Base-by-base conservation (phyloP, 2,888 invertebrate species). In the Autographa pulchrina region DNA sequence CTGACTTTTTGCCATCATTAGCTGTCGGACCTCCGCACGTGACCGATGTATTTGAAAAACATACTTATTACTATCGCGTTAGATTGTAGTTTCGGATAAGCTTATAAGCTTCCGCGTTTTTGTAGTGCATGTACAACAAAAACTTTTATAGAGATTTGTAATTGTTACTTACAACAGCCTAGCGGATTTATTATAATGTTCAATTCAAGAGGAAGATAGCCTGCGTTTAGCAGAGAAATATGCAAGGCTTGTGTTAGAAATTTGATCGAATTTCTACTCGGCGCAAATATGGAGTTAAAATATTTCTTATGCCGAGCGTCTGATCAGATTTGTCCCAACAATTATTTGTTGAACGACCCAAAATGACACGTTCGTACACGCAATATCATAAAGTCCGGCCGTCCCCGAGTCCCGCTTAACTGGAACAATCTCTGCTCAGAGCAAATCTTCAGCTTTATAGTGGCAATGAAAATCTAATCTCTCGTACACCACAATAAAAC, bases 401-500 rank as follows among this genome's bases (percentile, higher is more conserved):
- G 73, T 72, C 68, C 71, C 64, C 48, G n/a, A 72, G 69, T 68
- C 63, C 59, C 72, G 25, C 67, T 64, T 71, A 80, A 77, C 75
- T 72, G 65, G 76, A 77, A 71, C 77, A 76, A 81, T 80, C 81
- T 74, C 62, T 8, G 59, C 25, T 80, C 73, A 60, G 48, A 56
- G 77, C 48, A 56, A 69, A 71, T 75, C 48, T 74, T 71, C 64
- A 70, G 74, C 62, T 84, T 83, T 84, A 84, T 81, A 72, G 77
- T 78, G 81, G 80, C 82, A 80, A 84, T 84, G 84, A 82, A 88
- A 88, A 86, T 89, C 88, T 88, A 87, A 88, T 86, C 86, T 84
- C 82, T 77, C 80, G 86, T 84, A 85, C 87, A 83, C 83, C 78
- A 85, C 83, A 87, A 84, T 84, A 84, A 82, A 84, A 84, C 81